Conservation (phyloP, 2,113 vertebrate genomes). For the Origma solitaria region DNA sequence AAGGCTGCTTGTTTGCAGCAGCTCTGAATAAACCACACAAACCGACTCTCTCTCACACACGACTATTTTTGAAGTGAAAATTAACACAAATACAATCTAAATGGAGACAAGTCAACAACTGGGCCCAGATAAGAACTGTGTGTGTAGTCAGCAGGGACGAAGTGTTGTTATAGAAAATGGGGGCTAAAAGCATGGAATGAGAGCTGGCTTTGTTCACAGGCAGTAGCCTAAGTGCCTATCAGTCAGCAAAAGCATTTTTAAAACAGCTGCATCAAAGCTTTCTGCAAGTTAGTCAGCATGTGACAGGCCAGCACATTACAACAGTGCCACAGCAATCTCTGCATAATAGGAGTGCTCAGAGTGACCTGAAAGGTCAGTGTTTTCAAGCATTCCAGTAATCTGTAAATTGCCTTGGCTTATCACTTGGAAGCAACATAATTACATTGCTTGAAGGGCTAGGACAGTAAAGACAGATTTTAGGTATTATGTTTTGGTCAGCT, state of each 20-base stretch:
- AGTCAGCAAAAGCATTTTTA: conserved; percentile 51
- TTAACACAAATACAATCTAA: not conserved
- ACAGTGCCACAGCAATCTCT: conserved; percentile 46
- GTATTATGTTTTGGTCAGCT: not conserved
- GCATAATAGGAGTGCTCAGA: conserved; percentile 18
- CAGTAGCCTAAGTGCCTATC: conserved; percentile 12
- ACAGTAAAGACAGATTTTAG: conserved; percentile 1
- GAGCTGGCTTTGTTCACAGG: conserved; percentile 35
- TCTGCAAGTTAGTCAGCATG: conserved; percentile 48
- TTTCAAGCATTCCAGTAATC: conserved; percentile 45
- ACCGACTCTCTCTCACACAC: not conserved
- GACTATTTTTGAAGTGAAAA: conserved; percentile 13
- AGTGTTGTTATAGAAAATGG: not conserved
- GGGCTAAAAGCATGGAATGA: not conserved
- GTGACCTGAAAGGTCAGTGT: conserved; percentile 36
- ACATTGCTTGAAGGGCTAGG: conserved; percentile 2
- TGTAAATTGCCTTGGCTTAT: conserved; percentile 52
- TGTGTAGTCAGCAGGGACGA: conserved; percentile 1
- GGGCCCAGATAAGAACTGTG: not conserved
- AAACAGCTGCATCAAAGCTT: conserved; percentile 54
- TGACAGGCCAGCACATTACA: conserved; percentile 57
- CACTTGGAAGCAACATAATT: conserved; percentile 45
- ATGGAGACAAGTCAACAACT: not conserved
- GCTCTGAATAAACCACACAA: not conserved
- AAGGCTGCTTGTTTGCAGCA: not conserved